Evolutionary conservation across 37 sponge, comb jelly and placozoan genomes (phyloP), one percentile per base, ranked within the genome.

Genomic region (Bolinopsis microptera): DNA sequence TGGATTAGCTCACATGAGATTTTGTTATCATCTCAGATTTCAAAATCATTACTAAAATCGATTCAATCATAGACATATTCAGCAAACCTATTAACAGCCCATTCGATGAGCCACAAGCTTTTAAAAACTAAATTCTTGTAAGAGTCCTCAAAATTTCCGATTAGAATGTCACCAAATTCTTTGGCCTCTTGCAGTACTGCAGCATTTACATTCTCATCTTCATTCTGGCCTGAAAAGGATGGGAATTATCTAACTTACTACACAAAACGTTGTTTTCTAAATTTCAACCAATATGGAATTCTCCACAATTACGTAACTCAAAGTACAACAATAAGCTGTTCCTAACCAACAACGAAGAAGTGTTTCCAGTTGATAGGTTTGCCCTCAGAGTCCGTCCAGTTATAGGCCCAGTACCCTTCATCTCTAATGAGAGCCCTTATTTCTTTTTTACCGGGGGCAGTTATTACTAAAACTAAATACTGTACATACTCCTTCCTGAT

Each of bases 1-100:
- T n/a, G n/a, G n/a, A n/a, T n/a, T n/a, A n/a, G n/a, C n/a, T n/a
- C n/a, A n/a, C n/a, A n/a, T n/a, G n/a, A n/a, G n/a, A n/a, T n/a
- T n/a, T n/a, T n/a, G n/a, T n/a, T n/a, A n/a, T n/a, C n/a, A n/a
- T n/a, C n/a, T n/a, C n/a, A n/a, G n/a, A n/a, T n/a, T n/a, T n/a
- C n/a, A n/a, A n/a, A n/a, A n/a, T n/a, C n/a, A n/a, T n/a, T n/a
- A n/a, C n/a, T n/a, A n/a, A n/a, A n/a, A n/a, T n/a, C n/a, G n/a
- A n/a, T n/a, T n/a, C n/a, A n/a, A n/a, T n/a, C n/a, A n/a, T n/a
- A n/a, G n/a, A n/a, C n/a, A n/a, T n/a, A n/a, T n/a, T n/a, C n/a
- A n/a, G n/a, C 61, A 48, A 77, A 77, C 80, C 80, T 77, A 32
- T 77, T 77, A 16, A 32, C 80, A 77, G 80, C 80, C 80, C 80